Evolutionary conservation across 53 echinoderm and acorn worm genomes (phyloP).

Genomic region (Paracentrotus lividus): DNA sequence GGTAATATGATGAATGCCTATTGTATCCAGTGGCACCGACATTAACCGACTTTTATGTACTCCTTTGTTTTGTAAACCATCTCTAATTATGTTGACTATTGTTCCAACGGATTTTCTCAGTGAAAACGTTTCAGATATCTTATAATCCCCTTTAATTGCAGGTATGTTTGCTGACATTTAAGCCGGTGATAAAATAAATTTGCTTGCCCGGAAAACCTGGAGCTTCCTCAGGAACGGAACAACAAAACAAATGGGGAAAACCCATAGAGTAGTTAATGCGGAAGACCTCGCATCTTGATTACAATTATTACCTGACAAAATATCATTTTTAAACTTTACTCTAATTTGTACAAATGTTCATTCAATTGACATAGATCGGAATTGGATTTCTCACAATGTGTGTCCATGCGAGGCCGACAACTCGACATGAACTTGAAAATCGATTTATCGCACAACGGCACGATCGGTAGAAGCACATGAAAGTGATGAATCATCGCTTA

Average conservation of each 20-base stretch:
- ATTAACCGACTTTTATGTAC: too few relatives aligned
- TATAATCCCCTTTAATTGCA: background rate
- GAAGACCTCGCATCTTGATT: too few relatives aligned
- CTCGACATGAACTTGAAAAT: conserved; percentile 41
- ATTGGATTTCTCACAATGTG: background rate
- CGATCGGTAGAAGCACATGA: conserved; percentile 22
- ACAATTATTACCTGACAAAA: too few relatives aligned
- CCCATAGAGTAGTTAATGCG: too few relatives aligned
- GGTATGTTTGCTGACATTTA: background rate
- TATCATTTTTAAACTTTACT: background rate
- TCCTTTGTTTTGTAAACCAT: too few relatives aligned
- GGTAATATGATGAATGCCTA: background rate
- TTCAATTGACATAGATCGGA: background rate
- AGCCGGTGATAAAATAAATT: too few relatives aligned
- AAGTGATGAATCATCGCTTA: conserved; percentile 38
- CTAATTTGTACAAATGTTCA: background rate
- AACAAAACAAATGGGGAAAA: too few relatives aligned
- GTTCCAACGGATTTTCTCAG: too few relatives aligned
- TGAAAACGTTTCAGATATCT: background rate
- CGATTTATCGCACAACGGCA: conserved; percentile 35
- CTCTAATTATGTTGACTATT: too few relatives aligned
- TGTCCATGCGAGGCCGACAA: background rate
- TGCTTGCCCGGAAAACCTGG: too few relatives aligned
- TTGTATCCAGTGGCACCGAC: background rate
- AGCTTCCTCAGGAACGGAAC: too few relatives aligned